These are phyloP conservation scores for Glomeris marginata DNA, from an alignment of 2,888 invertebrate genomes.

Conservation along the genomic window DNA sequence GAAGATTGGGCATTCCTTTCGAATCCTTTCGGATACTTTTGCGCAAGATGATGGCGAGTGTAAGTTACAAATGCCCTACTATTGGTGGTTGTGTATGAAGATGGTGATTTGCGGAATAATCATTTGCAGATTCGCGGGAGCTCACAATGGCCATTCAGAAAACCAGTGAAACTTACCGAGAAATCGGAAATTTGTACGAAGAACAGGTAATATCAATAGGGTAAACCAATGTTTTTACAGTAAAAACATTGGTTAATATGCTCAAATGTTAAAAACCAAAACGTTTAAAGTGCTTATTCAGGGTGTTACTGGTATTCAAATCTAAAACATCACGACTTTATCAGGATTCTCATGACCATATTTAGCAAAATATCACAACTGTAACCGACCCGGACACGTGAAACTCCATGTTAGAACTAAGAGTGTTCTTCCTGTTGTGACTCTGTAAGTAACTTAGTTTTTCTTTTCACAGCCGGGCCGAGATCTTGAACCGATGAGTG, in stretches of 20 bases:
- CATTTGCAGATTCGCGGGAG: constrained; percentile 17
- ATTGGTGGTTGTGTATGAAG: background rate
- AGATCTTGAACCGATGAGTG: constrained; percentile 80
- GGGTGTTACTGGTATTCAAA: no score
- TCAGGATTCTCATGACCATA: no score
- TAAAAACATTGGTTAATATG: constrained; percentile 6
- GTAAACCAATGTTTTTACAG: no score
- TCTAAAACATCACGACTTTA: no score
- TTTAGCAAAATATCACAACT: no score
- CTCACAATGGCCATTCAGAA: constrained; percentile 65
- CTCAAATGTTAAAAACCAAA: background rate
- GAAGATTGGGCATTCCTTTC: constrained; percentile 75
- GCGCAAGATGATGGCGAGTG: constrained; percentile 49
- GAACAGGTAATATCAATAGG: no score
- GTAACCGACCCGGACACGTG: no score
- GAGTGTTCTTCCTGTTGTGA: no score
- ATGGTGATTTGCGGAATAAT: background rate
- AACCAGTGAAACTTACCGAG: constrained; percentile 76
- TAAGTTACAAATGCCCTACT: constrained; percentile 20
- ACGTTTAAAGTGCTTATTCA: no score
- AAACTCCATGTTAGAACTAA: no score
- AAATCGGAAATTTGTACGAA: constrained; percentile 75
- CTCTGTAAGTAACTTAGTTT: no score
- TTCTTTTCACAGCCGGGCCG: constrained; percentile 45
- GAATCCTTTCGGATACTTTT: constrained; percentile 65